Conservation (phyloP, 2,888 invertebrate genomes). For the Cephus nigrinus region DNA sequence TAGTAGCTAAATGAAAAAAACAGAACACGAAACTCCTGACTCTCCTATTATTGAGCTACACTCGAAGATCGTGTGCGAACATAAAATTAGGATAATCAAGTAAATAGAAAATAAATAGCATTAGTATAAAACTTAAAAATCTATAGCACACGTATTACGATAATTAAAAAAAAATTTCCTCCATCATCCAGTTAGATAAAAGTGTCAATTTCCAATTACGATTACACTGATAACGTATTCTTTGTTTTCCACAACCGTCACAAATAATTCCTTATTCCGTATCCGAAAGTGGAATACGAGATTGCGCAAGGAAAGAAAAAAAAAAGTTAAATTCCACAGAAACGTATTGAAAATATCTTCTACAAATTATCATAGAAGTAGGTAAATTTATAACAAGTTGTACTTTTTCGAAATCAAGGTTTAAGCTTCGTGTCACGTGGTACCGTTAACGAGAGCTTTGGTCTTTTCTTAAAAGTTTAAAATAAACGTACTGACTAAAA, state of each 20-base stretch:
- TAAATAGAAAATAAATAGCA: slow-evolving; percentile 28
- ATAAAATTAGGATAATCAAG: not conserved
- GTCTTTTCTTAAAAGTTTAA: not conserved
- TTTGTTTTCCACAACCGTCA: not conserved
- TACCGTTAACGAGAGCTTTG: not conserved
- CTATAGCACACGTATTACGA: slow-evolving; percentile 7
- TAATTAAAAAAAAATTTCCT: not conserved
- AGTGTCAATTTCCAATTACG: not conserved
- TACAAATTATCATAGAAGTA: not conserved
- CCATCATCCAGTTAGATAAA: not conserved
- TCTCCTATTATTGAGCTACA: not conserved
- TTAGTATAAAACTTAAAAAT: slow-evolving; percentile 21
- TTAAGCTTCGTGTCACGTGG: not conserved
- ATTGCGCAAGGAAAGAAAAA: not conserved
- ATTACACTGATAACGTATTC: not conserved
- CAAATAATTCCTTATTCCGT: not conserved
- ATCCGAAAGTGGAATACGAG: not conserved
- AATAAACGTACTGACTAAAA: not conserved
- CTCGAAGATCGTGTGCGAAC: not conserved
- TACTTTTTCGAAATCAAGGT: not conserved
- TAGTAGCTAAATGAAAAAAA: not conserved
- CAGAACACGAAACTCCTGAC: not conserved
- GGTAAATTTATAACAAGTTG: not conserved
- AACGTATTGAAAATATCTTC: not conserved
- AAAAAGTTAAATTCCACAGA: not conserved